A percentile compares a stretch with the other conserved stretches of the same genome.
These are phyloP conservation scores for Ploceus nigricollis DNA, from an alignment of 2,113 vertebrate species.

Conservation along the genomic window DNA sequence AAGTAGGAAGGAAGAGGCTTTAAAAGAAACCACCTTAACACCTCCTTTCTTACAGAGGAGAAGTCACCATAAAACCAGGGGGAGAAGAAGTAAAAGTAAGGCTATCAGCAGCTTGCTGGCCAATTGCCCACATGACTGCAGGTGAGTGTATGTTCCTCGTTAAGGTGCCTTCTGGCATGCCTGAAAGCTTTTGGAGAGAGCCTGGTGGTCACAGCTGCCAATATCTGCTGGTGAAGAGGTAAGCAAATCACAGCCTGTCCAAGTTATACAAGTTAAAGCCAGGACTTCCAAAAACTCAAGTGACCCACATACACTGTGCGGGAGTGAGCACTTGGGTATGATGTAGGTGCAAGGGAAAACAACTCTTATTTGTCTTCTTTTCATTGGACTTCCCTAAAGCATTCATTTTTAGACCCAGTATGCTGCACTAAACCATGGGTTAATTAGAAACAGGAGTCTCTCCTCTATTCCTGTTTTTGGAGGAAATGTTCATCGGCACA, in stretches of 20 bases:
- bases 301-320: fast-evolving
- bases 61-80: background rate
- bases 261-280: conserved; percentile 5
- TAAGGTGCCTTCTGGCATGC: background rate
- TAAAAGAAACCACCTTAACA: background rate
- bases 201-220: background rate
- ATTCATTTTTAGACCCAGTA: background rate
- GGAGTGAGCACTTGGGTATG: background rate
- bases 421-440: fast-evolving
- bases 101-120: background rate
- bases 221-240: background rate
- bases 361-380: background rate
- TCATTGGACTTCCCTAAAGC: background rate
- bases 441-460: background rate
- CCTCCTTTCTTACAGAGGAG: background rate
- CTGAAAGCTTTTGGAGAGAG: background rate
- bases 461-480: background rate
- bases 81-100: background rate
- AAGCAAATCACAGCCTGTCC: background rate
- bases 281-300: background rate
- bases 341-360: background rate
- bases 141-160: background rate
- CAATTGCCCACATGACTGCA: background rate
- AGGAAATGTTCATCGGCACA: background rate
- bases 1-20: background rate